Percentiles rank a stretch among this genome's conserved stretches.
These are phyloP conservation scores for Masnerella sp. DNA, from an alignment of 2,888 invertebrate species.

Conservation along the genomic window DNA sequence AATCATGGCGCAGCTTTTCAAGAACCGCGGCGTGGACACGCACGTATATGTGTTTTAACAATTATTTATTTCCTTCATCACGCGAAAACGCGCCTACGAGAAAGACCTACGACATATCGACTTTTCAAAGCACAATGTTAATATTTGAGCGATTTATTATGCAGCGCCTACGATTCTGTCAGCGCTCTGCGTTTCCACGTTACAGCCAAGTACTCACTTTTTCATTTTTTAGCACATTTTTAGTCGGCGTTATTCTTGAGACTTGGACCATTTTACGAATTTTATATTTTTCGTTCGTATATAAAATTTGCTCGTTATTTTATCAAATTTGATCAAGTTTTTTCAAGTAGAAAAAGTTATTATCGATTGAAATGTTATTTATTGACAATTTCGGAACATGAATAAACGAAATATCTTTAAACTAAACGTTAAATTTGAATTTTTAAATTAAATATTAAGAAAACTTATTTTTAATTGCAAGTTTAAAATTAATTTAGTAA, in stretches of 20 bases:
- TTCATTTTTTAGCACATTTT: constrained; percentile 5
- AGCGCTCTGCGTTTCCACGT: constrained; percentile 7
- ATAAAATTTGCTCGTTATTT: too few relatives aligned
- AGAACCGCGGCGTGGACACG: constrained; percentile 58
- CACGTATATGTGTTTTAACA: constrained; percentile 57
- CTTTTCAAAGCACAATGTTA: constrained; percentile 40
- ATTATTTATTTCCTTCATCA: constrained; percentile 60
- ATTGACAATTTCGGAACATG: too few relatives aligned
- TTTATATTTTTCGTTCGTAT: too few relatives aligned
- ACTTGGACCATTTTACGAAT: too few relatives aligned
- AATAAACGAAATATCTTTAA: too few relatives aligned
- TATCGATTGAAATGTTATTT: too few relatives aligned
- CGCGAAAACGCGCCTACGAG: constrained; percentile 49
- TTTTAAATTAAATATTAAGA: too few relatives aligned
- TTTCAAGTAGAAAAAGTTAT: too few relatives aligned
- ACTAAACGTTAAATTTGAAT: too few relatives aligned
- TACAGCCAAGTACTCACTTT: background rate
- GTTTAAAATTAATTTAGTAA: too few relatives aligned
- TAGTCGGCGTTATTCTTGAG: background rate
- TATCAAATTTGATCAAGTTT: too few relatives aligned
- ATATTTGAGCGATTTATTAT: constrained; percentile 55
- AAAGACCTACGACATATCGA: constrained; percentile 44
- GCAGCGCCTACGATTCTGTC: constrained; percentile 27
- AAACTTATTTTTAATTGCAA: too few relatives aligned
- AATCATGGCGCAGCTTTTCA: constrained; percentile 64